These are phyloP conservation scores for Ceratina japonica DNA, from an alignment of 1,140 invertebrate species.

Conservation along the genomic window DNA sequence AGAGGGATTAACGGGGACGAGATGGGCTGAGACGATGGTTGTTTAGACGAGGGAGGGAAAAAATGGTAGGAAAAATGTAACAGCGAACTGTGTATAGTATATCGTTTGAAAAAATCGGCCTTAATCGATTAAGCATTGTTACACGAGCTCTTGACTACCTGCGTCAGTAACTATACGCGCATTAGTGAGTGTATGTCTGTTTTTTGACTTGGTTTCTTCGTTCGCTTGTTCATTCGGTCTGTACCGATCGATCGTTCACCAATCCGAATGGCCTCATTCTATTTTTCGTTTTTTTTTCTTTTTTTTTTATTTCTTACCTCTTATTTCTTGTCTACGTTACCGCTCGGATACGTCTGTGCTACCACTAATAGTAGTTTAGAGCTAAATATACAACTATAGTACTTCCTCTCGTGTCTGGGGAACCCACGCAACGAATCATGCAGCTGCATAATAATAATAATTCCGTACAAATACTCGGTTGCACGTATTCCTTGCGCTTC, in stretches of 20 bases:
- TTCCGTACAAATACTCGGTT: conserved; percentile 31
- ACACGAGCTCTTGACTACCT: conserved; percentile 19
- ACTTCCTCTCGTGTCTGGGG: conserved; percentile 50
- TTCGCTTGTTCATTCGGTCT: conserved; percentile 1
- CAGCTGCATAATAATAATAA: conserved; percentile 30
- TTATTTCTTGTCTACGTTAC: conserved; percentile 50
- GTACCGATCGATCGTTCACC: conserved; percentile 42
- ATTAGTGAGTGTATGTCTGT: background rate
- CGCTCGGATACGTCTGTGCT: conserved; percentile 54
- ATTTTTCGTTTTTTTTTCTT: conserved; percentile 36
- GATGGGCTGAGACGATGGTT: background rate
- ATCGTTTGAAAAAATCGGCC: conserved; percentile 50
- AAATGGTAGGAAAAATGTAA: conserved; percentile 39
- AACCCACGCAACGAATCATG: conserved; percentile 56
- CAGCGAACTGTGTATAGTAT: conserved; percentile 36
- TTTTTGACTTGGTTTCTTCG: no score
- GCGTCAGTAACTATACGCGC: conserved; percentile 8
- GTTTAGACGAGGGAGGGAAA: conserved; percentile 16
- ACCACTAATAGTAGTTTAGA: conserved; percentile 59
- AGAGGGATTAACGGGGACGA: background rate
- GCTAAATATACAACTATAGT: conserved; percentile 55
- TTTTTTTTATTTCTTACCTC: conserved; percentile 15
- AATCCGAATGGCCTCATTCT: conserved; percentile 36
- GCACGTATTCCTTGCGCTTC: background rate
- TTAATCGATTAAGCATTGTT: conserved; percentile 56